Conservation (phyloP, 2,113 vertebrate species). For the Apus apus region DNA sequence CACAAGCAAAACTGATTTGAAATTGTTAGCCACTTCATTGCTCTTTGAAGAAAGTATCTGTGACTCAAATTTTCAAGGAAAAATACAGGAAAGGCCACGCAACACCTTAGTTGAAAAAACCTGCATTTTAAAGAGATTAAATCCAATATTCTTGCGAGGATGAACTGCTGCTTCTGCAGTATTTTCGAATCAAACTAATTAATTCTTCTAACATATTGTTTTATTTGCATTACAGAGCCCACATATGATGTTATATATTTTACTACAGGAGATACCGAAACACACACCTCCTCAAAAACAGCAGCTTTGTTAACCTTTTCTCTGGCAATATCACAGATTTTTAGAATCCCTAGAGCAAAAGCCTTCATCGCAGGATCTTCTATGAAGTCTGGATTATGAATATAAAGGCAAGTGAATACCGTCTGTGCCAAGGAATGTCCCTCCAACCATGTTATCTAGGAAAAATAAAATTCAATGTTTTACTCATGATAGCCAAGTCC, state of each 20-base stretch:
- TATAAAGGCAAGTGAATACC: conserved; percentile 98
- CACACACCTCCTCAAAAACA: conserved; percentile 95
- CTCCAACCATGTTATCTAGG: conserved; percentile 97
- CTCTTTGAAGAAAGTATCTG: background rate
- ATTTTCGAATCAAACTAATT: background rate
- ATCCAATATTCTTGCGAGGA: background rate
- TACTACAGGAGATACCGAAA: background rate
- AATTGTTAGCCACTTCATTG: background rate
- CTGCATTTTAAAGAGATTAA: background rate
- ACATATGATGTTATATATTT: background rate
- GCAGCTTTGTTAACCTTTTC: conserved; percentile 99
- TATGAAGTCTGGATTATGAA: conserved; percentile 97
- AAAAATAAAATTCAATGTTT: conserved; percentile 2
- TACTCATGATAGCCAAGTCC: background rate
- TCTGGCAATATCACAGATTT: conserved; percentile 97
- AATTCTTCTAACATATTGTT: background rate
- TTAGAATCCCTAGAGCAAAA: conserved; percentile 95
- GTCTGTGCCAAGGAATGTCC: conserved; percentile 98
- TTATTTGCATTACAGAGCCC: background rate
- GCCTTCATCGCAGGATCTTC: conserved; percentile 97
- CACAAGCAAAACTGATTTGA: background rate
- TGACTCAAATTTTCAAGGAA: background rate
- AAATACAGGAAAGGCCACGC: background rate
- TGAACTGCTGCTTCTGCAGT: background rate
- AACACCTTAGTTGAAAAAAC: background rate